Base-by-base conservation (phyloP, 1,140 invertebrate species). In the Heliconius nattereri region DNA sequence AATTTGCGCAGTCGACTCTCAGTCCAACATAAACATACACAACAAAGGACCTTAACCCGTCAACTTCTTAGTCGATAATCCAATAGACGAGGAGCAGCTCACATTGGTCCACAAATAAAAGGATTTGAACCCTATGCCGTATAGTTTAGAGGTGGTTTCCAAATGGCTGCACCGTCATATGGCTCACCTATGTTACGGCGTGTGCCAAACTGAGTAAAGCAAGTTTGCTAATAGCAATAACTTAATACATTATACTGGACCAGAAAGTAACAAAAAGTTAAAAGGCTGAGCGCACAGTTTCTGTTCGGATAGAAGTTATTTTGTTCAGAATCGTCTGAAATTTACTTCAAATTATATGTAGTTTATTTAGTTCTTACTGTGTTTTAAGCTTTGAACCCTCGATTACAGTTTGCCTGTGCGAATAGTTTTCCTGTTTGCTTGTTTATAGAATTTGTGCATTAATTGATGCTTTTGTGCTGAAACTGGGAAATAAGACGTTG, bases 201-300 rank as follows among this genome's bases (percentile, higher is more conserved):
- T 81, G 71, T 76, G 76, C 80, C 80, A 81, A 82, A 84, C 76
- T 76, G 79, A 81, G 83, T 78, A 82, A 80, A 77, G 83, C 78
- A 77, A 84, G 83, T 84, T 84, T 82, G 81, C 81, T 84, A 84
- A 82, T 82, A 84, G 83, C 83, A 78, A 84, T 84, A 84, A 84
- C 83, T 82, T 82, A 84, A 82, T 84, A 82, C 81, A 82, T 84
- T 80, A 82, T 73, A 84, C 76, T 81, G 80, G 80, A 84, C 81
- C 78, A 82, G 81, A 82, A 78, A 80, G 80, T 77, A 78, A 81
- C 80, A 82, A 80, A 84, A 84, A 82, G 79, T 81, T 79, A 79
- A 81, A 83, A 81, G 79, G 79, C 80, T 78, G 76, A 76, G 75
- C 73, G 75, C 57, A 73, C 79, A 81, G 79, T 81, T 80, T 81